Base-by-base conservation (phyloP, 2,113 vertebrate species). In the Patagioenas fasciata region DNA sequence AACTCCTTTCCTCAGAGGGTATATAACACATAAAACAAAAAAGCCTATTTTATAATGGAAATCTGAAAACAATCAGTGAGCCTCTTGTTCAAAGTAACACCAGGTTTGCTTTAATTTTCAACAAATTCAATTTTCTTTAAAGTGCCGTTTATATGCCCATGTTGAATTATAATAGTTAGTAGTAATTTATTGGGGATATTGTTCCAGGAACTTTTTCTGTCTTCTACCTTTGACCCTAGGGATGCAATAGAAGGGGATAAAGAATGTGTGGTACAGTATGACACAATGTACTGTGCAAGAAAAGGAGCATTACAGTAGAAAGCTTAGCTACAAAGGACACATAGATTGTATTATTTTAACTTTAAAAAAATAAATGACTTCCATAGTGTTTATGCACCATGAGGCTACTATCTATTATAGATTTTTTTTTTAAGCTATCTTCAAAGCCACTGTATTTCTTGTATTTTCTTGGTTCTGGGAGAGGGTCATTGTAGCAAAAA, bases 111-210 rank as follows among this genome's bases (percentile, higher is more conserved):
- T 96, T 97, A 96, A 97, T 97, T 98, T 97, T 96, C 90, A 94
- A 86, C 94, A 98, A 96, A 97, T 97, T 97, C 90, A 91, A 15
- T 96, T 97, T 97, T 97, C 94, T 97, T 98, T 97, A 90, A 97
- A 97, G 87, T 92, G 81, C 38, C 11, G 15, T 97, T 97, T 98
- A 67, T 97, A 84, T 91, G 93, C 77, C 86, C 78, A 47, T 92
- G 79, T 81, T 95, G 83, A 92, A 96, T 96, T 84, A 87, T 95
- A 92, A 87, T 87, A 90, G 80, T 96, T 97, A 94, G 83, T 91
- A 96, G 93, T 91, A 94, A 94, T 95, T 97, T 97, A 97, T 97
- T 96, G 12, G 78, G 71, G 91, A 79, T 89, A 96, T 88, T 94
- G 95, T 89, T 92, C 51, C 71, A 92, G 61, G 82, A 97, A 93